Evolutionary conservation across 2,113 vertebrate genomes (phyloP), one percentile per base, ranked within the genome.

Genomic region (Pterocles orientalis): DNA sequence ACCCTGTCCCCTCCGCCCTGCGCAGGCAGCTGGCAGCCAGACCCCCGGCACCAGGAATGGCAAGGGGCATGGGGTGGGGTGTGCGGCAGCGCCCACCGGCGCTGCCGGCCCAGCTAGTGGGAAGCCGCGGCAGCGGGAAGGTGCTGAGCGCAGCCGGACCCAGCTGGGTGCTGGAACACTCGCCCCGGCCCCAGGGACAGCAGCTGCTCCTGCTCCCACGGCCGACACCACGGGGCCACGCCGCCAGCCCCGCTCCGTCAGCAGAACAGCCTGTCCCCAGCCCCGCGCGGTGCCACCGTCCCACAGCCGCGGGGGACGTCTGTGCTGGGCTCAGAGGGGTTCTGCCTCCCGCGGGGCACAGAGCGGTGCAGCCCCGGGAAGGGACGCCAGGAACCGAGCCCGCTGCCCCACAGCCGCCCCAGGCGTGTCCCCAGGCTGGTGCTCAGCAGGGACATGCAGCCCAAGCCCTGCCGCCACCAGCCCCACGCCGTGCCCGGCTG

Each of bases 281-380:
- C 33, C 18, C 56, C 34, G 31, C 0, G 0, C 34, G 26, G 24
- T 2, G 3, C 51, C 0, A 1, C 57, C 60, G 65, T 12, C 28
- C 5, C 2, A 3, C 1, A 3, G 43, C 17, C 9, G 20, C 5
- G 15, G 20, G 9, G 26, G 8, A 62, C 71, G 48, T 16, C 43
- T 43, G 53, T 76, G 54, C 43, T 50, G 54, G 56, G 51, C 50
- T 81, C 17, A 6, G 33, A 34, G 3, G 2, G 24, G 11, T 36
- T 75, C 56, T 69, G 61, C 58, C 56, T 50, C 33, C 62, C 3
- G 5, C 45, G 54, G 53, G 53, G 50, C 34, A 60, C 39, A 60
- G 39, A 41, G 10, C 39, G 39, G 23, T 50, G 48, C 21, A 25
- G 48, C 26, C 57, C 29, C 24, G 17, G 34, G 48, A 29, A 39